Percentiles rank a stretch among this genome's conserved stretches.
Conservation (phyloP, 2,113 vertebrate genomes). For the Rhabdornis inornatus region DNA sequence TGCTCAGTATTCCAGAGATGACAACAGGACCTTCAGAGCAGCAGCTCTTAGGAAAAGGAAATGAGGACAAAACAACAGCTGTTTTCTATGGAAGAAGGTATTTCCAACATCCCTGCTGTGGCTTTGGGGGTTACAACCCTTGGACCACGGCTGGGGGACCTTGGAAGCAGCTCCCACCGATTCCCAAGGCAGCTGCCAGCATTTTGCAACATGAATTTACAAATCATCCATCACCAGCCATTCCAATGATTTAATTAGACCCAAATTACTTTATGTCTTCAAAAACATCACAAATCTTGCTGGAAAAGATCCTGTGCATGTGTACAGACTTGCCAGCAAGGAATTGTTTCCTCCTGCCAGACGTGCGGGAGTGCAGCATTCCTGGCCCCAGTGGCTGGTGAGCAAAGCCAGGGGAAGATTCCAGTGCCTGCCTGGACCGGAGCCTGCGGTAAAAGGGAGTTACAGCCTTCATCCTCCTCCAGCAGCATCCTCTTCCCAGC, state of each 20-base stretch:
- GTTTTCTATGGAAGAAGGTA: neutral
- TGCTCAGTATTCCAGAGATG: neutral
- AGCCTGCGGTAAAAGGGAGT: neutral
- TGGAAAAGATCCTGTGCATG: neutral
- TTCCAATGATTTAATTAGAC: neutral
- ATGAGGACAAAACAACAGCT: neutral
- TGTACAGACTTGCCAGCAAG: neutral
- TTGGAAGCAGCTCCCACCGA: neutral
- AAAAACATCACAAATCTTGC: neutral
- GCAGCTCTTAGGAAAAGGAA: neutral
- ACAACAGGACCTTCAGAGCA: neutral
- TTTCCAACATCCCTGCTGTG: neutral
- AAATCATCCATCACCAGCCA: neutral
- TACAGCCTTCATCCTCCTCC: neutral
- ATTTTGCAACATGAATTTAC: neutral
- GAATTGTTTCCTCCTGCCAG: neutral
- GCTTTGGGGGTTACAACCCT: neutral
- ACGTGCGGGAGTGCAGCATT: neutral
- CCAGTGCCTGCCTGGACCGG: neutral
- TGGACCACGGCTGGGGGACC: fast-evolving
- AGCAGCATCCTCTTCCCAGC: neutral
- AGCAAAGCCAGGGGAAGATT: neutral
- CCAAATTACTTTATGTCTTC: neutral
- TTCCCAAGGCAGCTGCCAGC: neutral
- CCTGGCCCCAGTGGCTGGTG: neutral